Percentiles rank a stretch among this genome's conserved stretches.
phyloP scores from a whole-genome alignment of 2,113 vertebrate genomes.

The Colistium nudipinnis region DNA sequence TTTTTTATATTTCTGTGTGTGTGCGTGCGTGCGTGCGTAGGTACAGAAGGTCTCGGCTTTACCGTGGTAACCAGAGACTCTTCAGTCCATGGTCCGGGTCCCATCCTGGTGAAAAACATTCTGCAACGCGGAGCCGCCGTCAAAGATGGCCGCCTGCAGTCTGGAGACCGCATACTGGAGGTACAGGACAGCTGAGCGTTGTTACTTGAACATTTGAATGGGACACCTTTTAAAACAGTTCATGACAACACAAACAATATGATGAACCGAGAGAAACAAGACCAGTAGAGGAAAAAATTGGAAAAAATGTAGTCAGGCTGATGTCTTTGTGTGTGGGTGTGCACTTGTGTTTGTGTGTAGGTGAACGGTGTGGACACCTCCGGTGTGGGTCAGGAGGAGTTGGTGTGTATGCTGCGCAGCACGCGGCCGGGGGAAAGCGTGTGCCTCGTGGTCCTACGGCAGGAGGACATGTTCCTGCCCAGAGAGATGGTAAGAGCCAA shows the following conservation, averaged over 20 bases:
- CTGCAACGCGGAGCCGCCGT: conserved; percentile 94
- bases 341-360: conserved; percentile 71
- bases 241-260: too few species aligned
- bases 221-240: not conserved
- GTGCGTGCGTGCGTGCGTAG: conserved; percentile 68
- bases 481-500: conserved; percentile 91
- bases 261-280: too few species aligned
- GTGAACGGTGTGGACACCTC: conserved; percentile 92
- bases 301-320: too few species aligned
- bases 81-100: conserved; percentile 91
- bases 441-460: conserved; percentile 87
- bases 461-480: conserved; percentile 92
- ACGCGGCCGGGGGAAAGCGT: conserved; percentile 94
- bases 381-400: conserved; percentile 91
- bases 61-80: conserved; percentile 98
- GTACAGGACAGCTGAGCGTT: conserved; percentile 66
- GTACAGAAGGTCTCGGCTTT: conserved; percentile 95
- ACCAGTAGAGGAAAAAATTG: too few species aligned
- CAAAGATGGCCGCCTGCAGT: conserved; percentile 95
- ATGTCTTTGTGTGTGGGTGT: conserved; percentile 17
- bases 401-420: conserved; percentile 93
- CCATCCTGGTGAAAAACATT: conserved; percentile 98
- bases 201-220: not conserved
- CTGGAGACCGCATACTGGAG: conserved; percentile 96
- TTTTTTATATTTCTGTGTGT: conserved; percentile 4